Base-by-base conservation (phyloP, 2,113 vertebrate genomes). In the Dissostichus mawsoni region DNA sequence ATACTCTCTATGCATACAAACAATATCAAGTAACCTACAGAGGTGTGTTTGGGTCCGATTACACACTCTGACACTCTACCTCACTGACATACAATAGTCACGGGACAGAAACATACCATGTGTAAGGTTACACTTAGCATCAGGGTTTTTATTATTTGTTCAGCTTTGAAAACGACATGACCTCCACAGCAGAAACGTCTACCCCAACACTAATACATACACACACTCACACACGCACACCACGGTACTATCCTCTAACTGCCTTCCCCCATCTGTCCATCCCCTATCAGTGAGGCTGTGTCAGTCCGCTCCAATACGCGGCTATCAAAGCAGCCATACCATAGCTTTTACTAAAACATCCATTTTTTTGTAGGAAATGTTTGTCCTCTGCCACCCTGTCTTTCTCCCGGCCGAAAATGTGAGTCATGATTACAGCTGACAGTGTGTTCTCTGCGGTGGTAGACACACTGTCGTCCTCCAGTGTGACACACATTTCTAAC, bases 341-440 rank as follows among this genome's bases (percentile, higher is more conserved):
- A 25, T 11, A 47, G 69, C 73, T 69, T 77, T 52, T 8, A 50
- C 45, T 47, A 23, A 61, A 78, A 47, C 29, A 11, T 67, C 56
- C 25, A 51, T 3, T 14, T 33, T 44, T 61, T 20, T 33, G 55
- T 1, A 16, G 64, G 33, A 58, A 44, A 20, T 25, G 18, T 78
- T 82, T 61, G 56, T 78, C 72, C 83, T 87, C 62, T 68, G 44
- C 56, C 62, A 1, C 47, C 23, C 20, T 75, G 45, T 52, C 69
- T 57, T 33, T 52, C 63, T 74, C 74, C 23, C 51, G 44, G 72
- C 71, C 68, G 64, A 56, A 51, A 58, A 16, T 18, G 25, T 36
- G 53, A 85, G 71, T 52, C 20, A 61, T 68, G 59, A 85, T 81
- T 57, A 33, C 18, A 78, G 71, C 74, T 79, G 84, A 74, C 86